Evolutionary conservation across 1,140 invertebrate species (phyloP).

Genomic region (Sitodiplosis mosellana): DNA sequence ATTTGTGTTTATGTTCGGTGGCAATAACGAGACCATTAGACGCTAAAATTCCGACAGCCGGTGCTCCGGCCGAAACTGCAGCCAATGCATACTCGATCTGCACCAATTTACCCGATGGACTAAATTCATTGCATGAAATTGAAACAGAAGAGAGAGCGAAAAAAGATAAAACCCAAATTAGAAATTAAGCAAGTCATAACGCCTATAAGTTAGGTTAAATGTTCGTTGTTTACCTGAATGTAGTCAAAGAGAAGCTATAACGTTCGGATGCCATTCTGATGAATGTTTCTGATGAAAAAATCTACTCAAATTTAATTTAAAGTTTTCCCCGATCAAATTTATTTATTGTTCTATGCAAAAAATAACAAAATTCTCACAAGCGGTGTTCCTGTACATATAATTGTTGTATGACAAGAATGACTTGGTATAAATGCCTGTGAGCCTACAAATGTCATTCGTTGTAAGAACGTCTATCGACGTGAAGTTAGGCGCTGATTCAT

Average conservation of each 20-base stretch:
- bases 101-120: slow-evolving; percentile 96
- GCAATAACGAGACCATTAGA: slow-evolving; percentile 92
- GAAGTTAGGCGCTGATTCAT: too few species aligned
- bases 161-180: neutral
- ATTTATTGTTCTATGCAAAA: too few species aligned
- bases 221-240: slow-evolving; percentile 63
- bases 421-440: too few species aligned
- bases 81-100: slow-evolving; percentile 99
- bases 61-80: slow-evolving; percentile 94
- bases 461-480: too few species aligned
- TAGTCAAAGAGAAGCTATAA: slow-evolving; percentile 96
- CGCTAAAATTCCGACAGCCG: slow-evolving; percentile 96
- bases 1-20: slow-evolving; percentile 98
- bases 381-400: too few species aligned
- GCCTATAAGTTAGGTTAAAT: slow-evolving; percentile 7
- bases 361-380: too few species aligned
- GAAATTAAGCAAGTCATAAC: slow-evolving; percentile 1
- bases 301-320: too few species aligned
- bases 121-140: slow-evolving; percentile 26
- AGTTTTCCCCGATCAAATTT: too few species aligned
- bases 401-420: too few species aligned
- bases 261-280: slow-evolving; percentile 82
- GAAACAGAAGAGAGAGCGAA: too few species aligned
- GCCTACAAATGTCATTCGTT: too few species aligned
- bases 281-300: slow-evolving; percentile 15